Conservation (phyloP, 2,888 invertebrate genomes). For the Lordiphosa andalusiaca region DNA sequence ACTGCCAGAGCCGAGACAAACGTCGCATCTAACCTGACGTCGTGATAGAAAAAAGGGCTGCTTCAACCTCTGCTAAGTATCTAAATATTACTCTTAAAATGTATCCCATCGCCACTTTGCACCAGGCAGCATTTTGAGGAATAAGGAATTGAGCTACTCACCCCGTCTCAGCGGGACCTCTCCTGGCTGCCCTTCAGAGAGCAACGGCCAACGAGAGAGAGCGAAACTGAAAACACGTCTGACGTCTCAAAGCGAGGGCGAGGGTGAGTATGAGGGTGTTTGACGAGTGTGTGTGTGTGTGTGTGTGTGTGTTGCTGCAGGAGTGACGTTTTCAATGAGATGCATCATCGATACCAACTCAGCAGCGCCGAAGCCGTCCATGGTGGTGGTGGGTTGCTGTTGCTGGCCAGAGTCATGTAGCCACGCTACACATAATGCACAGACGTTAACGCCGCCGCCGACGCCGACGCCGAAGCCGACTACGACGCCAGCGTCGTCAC, state of each 20-base stretch:
- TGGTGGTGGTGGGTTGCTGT: slow-evolving; percentile 46
- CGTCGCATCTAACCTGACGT: too few relatives aligned
- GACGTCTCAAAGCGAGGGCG: slow-evolving; percentile 35
- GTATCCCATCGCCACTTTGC: too few relatives aligned
- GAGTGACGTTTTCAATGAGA: slow-evolving; percentile 46
- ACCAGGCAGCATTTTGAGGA: neutral
- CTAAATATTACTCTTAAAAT: too few relatives aligned
- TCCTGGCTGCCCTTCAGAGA: slow-evolving; percentile 8
- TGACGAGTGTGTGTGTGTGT: slow-evolving; percentile 4
- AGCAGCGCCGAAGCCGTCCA: slow-evolving; percentile 16
- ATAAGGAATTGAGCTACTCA: neutral
- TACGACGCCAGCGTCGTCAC: slow-evolving; percentile 26
- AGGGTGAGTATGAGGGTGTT: slow-evolving; percentile 61
- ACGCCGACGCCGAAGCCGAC: slow-evolving; percentile 9
- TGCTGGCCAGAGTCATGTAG: slow-evolving; percentile 16
- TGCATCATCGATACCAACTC: slow-evolving; percentile 39
- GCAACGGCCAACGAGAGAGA: slow-evolving; percentile 8
- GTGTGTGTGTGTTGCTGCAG: neutral
- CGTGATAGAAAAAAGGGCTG: too few relatives aligned
- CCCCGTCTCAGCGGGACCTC: neutral
- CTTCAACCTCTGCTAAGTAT: too few relatives aligned
- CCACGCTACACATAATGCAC: slow-evolving; percentile 13
- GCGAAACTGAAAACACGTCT: slow-evolving; percentile 34
- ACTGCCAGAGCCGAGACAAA: too few relatives aligned
- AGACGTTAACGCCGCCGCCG: slow-evolving; percentile 12